phyloP scores from a whole-genome alignment of 2,113 vertebrate species.

The rabbit (Oryctolagus cuniculus) region mOryCun1.1 NC_091441.1:103055001-103055500 shows the following conservation, averaged over 20 bases:
- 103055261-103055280: background rate
- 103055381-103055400: background rate
- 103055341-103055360: background rate
- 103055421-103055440: background rate
- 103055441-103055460: background rate
- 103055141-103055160: background rate
- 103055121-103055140: background rate
- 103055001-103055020: background rate
- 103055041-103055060: background rate
- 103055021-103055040: background rate
- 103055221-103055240: background rate
- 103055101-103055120: background rate
- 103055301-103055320: background rate
- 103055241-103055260: background rate
- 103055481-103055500: background rate
- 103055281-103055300: fast-evolving
- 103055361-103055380: background rate
- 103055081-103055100: background rate
- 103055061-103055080: background rate
- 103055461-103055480: fast-evolving
- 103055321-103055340: background rate
- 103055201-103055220: background rate
- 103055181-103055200: background rate
- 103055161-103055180: background rate
- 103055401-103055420: background rate